Percentiles rank a stretch among this genome's conserved stretches.
phyloP scores from a whole-genome alignment of 2,113 vertebrate species.

The Sigmodon hispidus region DNA sequence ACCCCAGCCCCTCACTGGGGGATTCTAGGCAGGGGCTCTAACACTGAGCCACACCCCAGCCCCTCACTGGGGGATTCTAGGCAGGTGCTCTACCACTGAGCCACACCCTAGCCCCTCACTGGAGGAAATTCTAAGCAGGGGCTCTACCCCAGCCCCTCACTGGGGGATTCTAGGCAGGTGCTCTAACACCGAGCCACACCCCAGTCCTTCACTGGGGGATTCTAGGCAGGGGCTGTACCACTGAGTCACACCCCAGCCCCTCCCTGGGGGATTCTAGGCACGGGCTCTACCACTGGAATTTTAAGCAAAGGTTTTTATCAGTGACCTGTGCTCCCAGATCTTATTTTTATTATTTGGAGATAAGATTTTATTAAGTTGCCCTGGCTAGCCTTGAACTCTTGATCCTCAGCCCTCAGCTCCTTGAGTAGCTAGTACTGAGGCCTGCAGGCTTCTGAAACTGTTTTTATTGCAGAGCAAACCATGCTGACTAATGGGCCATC shows the following conservation, averaged over 20 bases:
- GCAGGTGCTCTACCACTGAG: background rate
- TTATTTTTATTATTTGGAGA: background rate
- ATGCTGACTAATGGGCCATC: constrained; percentile 72
- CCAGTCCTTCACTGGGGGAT: background rate
- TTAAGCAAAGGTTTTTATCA: background rate
- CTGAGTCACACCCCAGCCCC: background rate
- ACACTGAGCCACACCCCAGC: background rate
- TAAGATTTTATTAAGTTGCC: background rate
- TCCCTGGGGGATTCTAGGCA: background rate
- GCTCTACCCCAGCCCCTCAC: background rate
- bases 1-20: background rate
- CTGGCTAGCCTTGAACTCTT: background rate
- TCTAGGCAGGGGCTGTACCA: too few species aligned
- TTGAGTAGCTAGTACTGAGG: background rate
- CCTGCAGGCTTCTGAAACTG: constrained; percentile 31
- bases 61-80: background rate
- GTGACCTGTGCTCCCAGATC: too few species aligned
- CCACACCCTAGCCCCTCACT: background rate
- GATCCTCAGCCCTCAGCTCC: background rate
- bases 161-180: background rate
- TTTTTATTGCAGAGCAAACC: constrained; percentile 74
- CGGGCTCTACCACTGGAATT: background rate
- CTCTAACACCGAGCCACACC: background rate
- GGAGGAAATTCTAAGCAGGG: background rate
- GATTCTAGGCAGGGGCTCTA: too few species aligned